Conservation (phyloP, 1,140 invertebrate genomes). For the Linepithema humile region DNA sequence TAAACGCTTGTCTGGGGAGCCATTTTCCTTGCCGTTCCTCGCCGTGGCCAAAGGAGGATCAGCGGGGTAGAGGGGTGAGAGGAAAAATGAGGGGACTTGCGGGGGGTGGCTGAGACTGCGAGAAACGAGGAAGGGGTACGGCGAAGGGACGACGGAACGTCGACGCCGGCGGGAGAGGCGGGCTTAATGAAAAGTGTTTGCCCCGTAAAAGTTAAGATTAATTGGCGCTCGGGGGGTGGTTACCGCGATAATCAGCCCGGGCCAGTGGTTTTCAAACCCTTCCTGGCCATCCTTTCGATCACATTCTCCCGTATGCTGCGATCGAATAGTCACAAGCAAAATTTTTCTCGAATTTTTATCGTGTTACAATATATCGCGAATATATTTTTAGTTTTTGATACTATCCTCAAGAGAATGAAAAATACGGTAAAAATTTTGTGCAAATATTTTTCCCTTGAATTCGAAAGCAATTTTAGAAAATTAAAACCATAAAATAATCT, state of each 20-base stretch:
- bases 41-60: conserved; percentile 63
- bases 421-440: neutral
- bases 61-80: conserved; percentile 34
- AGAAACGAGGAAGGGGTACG: conserved; percentile 41
- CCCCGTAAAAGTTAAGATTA: conserved; percentile 84
- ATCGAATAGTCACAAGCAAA: neutral
- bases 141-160: conserved; percentile 63
- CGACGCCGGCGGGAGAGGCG: conserved; percentile 71
- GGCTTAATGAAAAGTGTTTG: conserved; percentile 84
- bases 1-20: conserved; percentile 84
- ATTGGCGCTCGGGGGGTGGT: conserved; percentile 83
- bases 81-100: conserved; percentile 63
- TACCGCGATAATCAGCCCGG: conserved; percentile 82
- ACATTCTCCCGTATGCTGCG: conserved; percentile 14
- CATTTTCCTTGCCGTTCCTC: conserved; percentile 80
- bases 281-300: neutral
- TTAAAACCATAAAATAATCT: neutral
- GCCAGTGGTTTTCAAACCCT: conserved; percentile 82
- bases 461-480: conserved; percentile 1
- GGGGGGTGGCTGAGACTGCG: conserved; percentile 63
- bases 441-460: neutral
- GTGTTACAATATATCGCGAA: neutral
- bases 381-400: conserved; percentile 14
- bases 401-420: neutral
- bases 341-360: neutral